Conservation (phyloP, 30 jellyfish, hydroid and myxozoan species). For the Clytia hemisphaerica region DNA sequence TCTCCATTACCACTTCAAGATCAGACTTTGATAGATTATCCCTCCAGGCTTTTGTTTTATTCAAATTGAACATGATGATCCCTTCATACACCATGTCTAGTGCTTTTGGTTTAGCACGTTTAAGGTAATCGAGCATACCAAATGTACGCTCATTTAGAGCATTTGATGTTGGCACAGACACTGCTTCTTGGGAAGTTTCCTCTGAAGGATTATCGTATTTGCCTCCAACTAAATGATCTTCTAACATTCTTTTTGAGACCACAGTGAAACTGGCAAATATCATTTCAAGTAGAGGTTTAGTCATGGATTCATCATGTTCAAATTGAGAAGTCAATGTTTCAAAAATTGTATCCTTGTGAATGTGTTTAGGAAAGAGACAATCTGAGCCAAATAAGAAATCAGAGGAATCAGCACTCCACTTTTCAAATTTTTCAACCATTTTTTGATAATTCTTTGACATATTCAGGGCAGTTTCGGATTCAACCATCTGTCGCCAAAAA, state of each 20-base stretch:
- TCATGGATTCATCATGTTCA: slow-evolving; percentile 8
- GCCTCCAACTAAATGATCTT: slow-evolving; percentile 40
- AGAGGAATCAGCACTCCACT: slow-evolving; percentile 21
- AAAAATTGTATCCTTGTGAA: slow-evolving; percentile 11
- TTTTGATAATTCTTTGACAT: slow-evolving; percentile 16
- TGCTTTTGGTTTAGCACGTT: slow-evolving; percentile 18
- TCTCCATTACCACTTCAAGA: not conserved
- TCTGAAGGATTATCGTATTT: not conserved
- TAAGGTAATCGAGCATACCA: slow-evolving; percentile 29
- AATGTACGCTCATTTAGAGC: slow-evolving; percentile 24
- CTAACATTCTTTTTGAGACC: slow-evolving; percentile 29
- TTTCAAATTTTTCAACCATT: slow-evolving; percentile 2
- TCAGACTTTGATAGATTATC: not conserved
- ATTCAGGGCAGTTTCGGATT: slow-evolving; percentile 4
- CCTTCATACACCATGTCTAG: slow-evolving; percentile 27
- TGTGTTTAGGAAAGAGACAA: not conserved
- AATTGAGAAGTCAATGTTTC: not conserved
- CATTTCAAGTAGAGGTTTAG: slow-evolving; percentile 22
- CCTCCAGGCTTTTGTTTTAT: slow-evolving; percentile 24
- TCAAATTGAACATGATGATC: slow-evolving; percentile 14
- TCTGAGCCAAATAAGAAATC: slow-evolving; percentile 15
- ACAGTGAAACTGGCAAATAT: slow-evolving; percentile 22
- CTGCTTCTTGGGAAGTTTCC: slow-evolving; percentile 10
- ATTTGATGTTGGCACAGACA: slow-evolving; percentile 26
- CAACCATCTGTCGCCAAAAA: slow-evolving; percentile 17